A percentile compares a stretch with the other conserved stretches of the same genome.
Evolutionary conservation across 2,888 invertebrate genomes (phyloP).

Genomic region (Cordilura impudica): DNA sequence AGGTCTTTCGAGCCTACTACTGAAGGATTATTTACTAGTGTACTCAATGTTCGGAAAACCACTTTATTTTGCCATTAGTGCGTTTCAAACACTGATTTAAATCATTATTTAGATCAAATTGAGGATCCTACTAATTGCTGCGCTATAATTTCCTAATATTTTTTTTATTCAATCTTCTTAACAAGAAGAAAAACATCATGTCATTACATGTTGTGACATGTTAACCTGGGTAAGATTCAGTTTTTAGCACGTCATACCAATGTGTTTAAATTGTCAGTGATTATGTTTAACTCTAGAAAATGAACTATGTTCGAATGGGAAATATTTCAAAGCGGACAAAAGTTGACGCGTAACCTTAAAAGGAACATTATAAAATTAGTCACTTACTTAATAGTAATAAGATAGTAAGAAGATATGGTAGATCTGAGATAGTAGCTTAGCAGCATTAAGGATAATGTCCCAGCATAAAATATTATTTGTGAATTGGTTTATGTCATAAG

Average conservation of each 20-base stretch:
- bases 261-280: slow-evolving; percentile 58
- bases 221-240: slow-evolving; percentile 12
- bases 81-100: too few species aligned
- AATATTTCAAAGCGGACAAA: slow-evolving; percentile 23
- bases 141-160: slow-evolving; percentile 50
- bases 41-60: too few species aligned
- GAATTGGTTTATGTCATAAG: too few species aligned
- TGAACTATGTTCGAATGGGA: slow-evolving; percentile 41
- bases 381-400: slow-evolving; percentile 3
- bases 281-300: slow-evolving; percentile 61
- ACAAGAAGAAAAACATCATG: slow-evolving; percentile 51
- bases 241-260: slow-evolving; percentile 56
- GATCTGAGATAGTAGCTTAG: neutral
- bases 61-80: too few species aligned
- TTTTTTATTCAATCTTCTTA: slow-evolving; percentile 14
- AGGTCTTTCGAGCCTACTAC: too few species aligned
- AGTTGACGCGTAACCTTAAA: slow-evolving; percentile 24
- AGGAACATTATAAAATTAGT: slow-evolving; percentile 33
- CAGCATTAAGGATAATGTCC: neutral
- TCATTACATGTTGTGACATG: slow-evolving; percentile 57
- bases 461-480: neutral
- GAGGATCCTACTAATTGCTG: slow-evolving; percentile 44
- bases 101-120: too few species aligned
- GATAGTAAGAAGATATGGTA: slow-evolving; percentile 19
- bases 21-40: too few species aligned